Percentiles rank a stretch among this genome's conserved stretches.
Conservation (phyloP, 2,113 vertebrate genomes). For the Grus americana region DNA sequence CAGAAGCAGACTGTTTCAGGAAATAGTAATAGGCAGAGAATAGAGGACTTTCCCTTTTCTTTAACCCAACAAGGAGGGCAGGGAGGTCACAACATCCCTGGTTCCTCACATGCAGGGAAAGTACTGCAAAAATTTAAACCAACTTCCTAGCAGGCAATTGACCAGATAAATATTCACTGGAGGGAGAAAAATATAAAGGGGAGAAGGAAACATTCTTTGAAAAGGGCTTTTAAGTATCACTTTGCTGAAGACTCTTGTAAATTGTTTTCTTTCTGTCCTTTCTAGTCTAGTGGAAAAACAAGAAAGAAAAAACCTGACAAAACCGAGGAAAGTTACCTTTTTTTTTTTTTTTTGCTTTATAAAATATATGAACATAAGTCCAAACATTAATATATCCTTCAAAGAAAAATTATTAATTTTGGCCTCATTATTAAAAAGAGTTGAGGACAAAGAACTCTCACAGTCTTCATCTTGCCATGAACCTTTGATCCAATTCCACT, state of each 20-base stretch:
- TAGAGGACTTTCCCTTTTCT: background rate
- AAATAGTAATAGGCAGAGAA: background rate
- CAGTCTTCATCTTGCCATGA: background rate
- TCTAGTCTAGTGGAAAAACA: background rate
- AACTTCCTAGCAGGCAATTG: background rate
- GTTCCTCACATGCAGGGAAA: background rate
- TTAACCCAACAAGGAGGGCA: background rate
- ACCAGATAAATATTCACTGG: background rate
- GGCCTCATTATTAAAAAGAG: background rate
- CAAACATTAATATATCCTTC: background rate
- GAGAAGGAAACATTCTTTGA: rapidly evolving
- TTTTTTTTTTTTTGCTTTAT: background rate
- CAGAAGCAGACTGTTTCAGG: background rate
- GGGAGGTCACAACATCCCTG: background rate
- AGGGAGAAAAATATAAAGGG: background rate
- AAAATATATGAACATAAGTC: background rate
- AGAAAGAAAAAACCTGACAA: background rate
- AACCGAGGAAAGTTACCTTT: background rate
- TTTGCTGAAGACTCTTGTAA: background rate
- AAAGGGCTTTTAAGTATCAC: background rate
- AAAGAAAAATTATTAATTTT: background rate
- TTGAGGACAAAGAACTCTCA: background rate
- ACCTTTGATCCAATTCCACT: background rate
- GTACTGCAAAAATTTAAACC: background rate
- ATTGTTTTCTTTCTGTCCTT: background rate